Evolutionary conservation across 2,797 vertebrate genomes (phyloP), one percentile per base, ranked within the genome.

Genomic region (Bradypodion ventrale): DNA sequence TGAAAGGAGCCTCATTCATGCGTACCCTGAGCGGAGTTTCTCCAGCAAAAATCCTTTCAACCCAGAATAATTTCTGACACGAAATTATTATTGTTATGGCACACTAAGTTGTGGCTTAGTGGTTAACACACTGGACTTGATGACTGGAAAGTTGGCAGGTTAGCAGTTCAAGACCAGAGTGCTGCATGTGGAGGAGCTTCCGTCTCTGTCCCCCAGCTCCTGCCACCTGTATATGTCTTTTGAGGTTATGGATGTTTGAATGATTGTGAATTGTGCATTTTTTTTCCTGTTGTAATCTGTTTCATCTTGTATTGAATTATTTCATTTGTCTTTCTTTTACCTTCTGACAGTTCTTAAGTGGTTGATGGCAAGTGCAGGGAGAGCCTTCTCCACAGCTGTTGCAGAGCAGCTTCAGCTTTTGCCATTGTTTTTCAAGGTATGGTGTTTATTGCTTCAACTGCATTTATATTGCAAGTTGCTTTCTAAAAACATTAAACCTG

Each of bases 391-490:
- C 79, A 98, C 98, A 5, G 97, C 98, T 46, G 97, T 99, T 70
- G 95, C 97, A 0, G 98, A 99, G 74, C 98, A 99, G 42, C 96
- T 99, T 15, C 97, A 97, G 78, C 95, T 99, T 81, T 96, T 99
- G 75, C 98, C 98, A 5, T 96, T 99, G 88, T 97, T 99, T 88
- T 99, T 99, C 93, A 99, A 99, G 97, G 98, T 99, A 92, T 87
- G 83, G 16, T 23, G 49, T 91, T 82, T 82, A 4, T 49, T 75
- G 6, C 37, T 52, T 42, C 77, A 1, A 76, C 83, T 42, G 5
- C 21, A 4, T 70, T 85, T 75, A 60, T 32, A 69, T 25, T 62
- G 35, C 23, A 76, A 60, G 25, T 8, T 32, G n/a, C 15, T 27
- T 85, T 80, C 76, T 77, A 65, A 60, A 60, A 69, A 60, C 19